Evolutionary conservation across 2,113 vertebrate species (phyloP), one percentile per base, ranked within the genome.

Genomic region (Tylochromis polylepis): DNA sequence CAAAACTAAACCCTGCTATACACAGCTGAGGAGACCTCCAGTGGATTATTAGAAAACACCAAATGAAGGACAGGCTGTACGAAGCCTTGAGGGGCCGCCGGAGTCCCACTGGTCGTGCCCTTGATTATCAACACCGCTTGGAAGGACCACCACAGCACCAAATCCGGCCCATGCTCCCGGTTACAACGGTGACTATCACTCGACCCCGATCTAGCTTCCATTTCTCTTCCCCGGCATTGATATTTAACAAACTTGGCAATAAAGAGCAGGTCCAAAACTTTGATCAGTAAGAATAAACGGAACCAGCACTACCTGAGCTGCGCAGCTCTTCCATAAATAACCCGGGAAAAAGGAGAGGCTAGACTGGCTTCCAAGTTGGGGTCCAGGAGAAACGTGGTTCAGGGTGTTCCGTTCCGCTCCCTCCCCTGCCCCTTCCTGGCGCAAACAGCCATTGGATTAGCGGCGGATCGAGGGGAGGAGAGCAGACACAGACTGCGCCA

Each of bases 361-460:
- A 51, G 82, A 84, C 77, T 53, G 87, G 56, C 41, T 87, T 56
- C 90, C 78, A 94, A 93, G 85, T 94, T 93, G 53, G 85, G 82
- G 59, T 87, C 83, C 86, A 81, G 87, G 12, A 87, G 89, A 91
- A 95, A 94, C 93, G 95, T 92, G 95, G 91, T 93, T 90, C 88
- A 87, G 88, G 57, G 87, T 92, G 94, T 92, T 94, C 92, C 87
- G 93, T 86, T 93, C 91, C 81, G 91, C 27, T 91, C 90, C 95
- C 90, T 88, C 89, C 93, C 92, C 91, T 89, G 91, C 94, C 91
- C 70, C 92, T 94, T 94, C 90, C 83, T 93, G 93, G 93, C 95
- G 92, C 95, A 95, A 94, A 92, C 94, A 94, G 94, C 94, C 95
- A 95, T 89, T 96, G 95, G 95, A 96, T 96, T 95, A 96, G 95